Conservation (phyloP, 2,113 vertebrate species). For the Caranx melampygus region DNA sequence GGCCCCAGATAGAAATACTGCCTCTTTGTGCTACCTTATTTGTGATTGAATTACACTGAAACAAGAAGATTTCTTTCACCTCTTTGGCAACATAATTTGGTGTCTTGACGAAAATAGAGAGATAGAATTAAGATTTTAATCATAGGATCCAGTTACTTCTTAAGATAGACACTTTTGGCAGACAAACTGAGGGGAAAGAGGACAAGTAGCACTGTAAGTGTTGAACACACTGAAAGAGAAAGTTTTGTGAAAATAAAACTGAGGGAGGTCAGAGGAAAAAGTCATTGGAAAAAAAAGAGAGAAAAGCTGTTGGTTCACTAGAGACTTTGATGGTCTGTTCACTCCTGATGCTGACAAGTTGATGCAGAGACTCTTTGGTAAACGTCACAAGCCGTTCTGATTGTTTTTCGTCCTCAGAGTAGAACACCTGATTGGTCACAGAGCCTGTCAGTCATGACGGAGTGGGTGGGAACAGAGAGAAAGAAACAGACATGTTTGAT, state of each 20-base stretch:
- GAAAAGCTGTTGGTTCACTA: slow-evolving; percentile 31
- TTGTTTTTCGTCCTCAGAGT: slow-evolving; percentile 47
- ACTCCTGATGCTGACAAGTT: slow-evolving; percentile 73
- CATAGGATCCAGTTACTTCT: slow-evolving; percentile 48
- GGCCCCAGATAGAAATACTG: slow-evolving; percentile 3
- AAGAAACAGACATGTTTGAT: slow-evolving; percentile 23
- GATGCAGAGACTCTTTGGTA: slow-evolving; percentile 37
- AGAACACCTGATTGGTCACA: slow-evolving; percentile 53
- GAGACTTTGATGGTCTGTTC: slow-evolving; percentile 44
- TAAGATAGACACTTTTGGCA: slow-evolving; percentile 57
- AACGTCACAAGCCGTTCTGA: slow-evolving; percentile 33
- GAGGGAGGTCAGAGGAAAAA: slow-evolving; percentile 8
- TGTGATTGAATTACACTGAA: background rate
- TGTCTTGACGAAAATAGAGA: background rate
- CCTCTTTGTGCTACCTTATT: background rate
- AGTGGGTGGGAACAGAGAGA: slow-evolving; percentile 48
- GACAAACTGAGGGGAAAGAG: slow-evolving; percentile 16
- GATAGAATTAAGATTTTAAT: background rate
- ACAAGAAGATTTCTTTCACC: slow-evolving; percentile 26
- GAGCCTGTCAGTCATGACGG: slow-evolving; percentile 75
- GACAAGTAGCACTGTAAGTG: slow-evolving; percentile 17
- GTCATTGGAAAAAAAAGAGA: background rate
- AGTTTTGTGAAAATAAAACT: background rate
- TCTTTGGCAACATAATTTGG: slow-evolving; percentile 18
- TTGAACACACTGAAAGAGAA: background rate